A percentile compares a stretch with the other conserved stretches of the same genome.
Evolutionary conservation across 2,797 vertebrate genomes (phyloP).

Genomic region (Eulemur coronatus): DNA sequence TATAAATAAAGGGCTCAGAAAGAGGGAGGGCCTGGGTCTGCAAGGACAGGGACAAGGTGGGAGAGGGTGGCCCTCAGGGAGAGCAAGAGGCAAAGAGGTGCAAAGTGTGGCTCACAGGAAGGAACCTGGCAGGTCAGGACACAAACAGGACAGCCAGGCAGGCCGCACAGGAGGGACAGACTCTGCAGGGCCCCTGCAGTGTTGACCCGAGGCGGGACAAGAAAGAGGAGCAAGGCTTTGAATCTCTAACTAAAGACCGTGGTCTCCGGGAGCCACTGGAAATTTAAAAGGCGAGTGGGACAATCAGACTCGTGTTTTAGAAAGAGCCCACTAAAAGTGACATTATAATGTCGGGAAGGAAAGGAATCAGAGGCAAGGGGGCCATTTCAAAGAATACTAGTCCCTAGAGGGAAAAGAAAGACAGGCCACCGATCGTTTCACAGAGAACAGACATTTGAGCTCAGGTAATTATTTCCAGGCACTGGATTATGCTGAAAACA

Average conservation of each 20-base stretch:
- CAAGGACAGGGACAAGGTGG: background rate
- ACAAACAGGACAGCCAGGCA: background rate
- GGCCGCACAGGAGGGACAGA: background rate
- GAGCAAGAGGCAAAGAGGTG: background rate
- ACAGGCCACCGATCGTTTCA: background rate
- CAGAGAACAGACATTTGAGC: background rate
- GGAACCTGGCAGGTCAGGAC: background rate
- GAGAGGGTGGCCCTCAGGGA: background rate
- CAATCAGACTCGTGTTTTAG: background rate
- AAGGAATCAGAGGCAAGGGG: background rate
- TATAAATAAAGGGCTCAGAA: background rate
- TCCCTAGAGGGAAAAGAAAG: background rate
- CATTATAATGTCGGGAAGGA: background rate
- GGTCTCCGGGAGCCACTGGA: background rate
- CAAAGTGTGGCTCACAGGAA: background rate
- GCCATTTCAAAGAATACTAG: background rate
- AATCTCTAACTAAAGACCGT: background rate
- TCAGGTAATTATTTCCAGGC: conserved; percentile 51
- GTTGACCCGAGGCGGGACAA: background rate
- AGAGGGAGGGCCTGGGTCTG: background rate
- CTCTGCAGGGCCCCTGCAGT: background rate
- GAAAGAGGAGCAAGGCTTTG: background rate
- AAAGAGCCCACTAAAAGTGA: background rate
- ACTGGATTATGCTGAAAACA: conserved; percentile 11
- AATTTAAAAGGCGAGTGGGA: background rate